Evolutionary conservation across 2,797 vertebrate species (phyloP).

Genomic region (Pipistrellus pygmaeus): DNA sequence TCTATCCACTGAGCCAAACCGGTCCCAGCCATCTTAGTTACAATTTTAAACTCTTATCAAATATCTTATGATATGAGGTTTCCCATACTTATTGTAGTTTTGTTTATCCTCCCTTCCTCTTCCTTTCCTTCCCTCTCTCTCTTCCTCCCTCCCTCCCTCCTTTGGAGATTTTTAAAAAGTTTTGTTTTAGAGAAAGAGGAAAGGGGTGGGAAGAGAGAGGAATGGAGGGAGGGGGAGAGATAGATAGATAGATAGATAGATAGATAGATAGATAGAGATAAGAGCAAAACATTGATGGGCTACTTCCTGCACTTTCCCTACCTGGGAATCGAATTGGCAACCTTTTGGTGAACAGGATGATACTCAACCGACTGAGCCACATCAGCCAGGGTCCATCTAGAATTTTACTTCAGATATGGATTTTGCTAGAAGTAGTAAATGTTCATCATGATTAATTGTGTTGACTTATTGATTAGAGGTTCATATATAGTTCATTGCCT

Average conservation of each 20-base stretch:
- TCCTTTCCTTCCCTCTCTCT: neutral
- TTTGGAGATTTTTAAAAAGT: neutral
- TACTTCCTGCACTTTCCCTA: neutral
- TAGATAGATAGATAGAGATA: neutral
- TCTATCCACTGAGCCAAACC: no score
- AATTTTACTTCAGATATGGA: conserved; percentile 12
- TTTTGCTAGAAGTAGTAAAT: conserved; percentile 67
- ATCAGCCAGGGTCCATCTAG: neutral
- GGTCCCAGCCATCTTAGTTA: neutral
- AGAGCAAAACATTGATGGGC: neutral
- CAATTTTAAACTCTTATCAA: conserved; percentile 12
- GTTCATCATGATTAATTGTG: conserved; percentile 23
- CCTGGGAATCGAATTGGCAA: neutral
- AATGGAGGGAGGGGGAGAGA: no score
- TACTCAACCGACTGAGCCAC: neutral
- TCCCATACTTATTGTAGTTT: neutral
- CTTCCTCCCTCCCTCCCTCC: neutral
- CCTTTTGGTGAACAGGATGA: neutral
- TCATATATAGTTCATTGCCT: conserved; percentile 12
- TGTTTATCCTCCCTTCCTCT: neutral
- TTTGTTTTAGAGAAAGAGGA: neutral
- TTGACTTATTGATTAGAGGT: neutral
- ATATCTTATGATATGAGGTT: neutral
- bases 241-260: no score
- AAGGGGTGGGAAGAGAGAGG: neutral